Evolutionary conservation across 2,888 invertebrate genomes (phyloP).

Genomic region (Cylindroiulus punctatus): DNA sequence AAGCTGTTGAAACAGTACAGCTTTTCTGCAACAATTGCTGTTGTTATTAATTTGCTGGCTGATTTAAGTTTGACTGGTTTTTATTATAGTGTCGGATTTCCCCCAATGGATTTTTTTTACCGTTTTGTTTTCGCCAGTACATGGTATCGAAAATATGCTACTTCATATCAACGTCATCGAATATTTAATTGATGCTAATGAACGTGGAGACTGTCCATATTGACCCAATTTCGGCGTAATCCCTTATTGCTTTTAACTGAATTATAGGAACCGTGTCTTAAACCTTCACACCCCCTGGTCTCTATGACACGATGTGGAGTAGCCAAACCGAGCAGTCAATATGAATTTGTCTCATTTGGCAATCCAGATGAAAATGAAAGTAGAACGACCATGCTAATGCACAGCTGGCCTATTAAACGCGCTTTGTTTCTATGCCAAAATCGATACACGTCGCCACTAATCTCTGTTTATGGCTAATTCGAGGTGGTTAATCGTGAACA

Average conservation of each 20-base stretch:
- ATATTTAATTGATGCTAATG: slow-evolving; percentile 12
- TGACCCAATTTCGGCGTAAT: neutral
- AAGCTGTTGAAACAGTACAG: no score
- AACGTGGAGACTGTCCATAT: neutral
- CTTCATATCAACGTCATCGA: no score
- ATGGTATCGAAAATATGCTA: no score
- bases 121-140: no score
- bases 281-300: neutral
- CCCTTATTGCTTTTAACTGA: neutral
- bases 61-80: no score
- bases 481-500: neutral
- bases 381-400: slow-evolving; percentile 15
- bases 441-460: neutral
- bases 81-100: no score
- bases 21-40: no score
- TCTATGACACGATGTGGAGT: neutral
- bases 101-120: no score
- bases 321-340: neutral
- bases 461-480: slow-evolving; percentile 9
- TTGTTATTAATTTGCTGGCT: no score
- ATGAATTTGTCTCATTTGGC: slow-evolving; percentile 9
- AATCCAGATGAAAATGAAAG: neutral
- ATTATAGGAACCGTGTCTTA: neutral
- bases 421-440: neutral
- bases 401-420: neutral